Conservation (phyloP, 2,888 invertebrate genomes). For the Lamellibrachia satsuma region DNA sequence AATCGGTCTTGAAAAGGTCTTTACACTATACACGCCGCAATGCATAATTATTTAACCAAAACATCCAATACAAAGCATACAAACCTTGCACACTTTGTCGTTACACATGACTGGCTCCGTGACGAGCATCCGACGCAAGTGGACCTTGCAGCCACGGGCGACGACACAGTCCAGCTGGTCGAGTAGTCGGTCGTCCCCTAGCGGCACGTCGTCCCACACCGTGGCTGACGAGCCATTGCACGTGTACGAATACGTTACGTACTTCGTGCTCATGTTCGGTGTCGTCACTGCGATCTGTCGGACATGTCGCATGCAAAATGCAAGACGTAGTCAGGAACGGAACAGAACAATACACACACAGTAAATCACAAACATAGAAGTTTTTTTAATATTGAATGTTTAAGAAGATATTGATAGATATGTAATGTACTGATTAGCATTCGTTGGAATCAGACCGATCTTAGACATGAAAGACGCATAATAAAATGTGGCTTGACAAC, state of each 20-base stretch:
- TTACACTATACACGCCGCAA: too few relatives aligned
- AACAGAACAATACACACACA: too few relatives aligned
- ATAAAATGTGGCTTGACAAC: too few relatives aligned
- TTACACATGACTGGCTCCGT: background rate
- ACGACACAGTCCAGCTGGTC: background rate
- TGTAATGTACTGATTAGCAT: too few relatives aligned
- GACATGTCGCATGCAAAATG: background rate
- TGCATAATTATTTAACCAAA: too few relatives aligned
- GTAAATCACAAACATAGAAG: too few relatives aligned
- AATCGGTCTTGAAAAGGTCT: too few relatives aligned
- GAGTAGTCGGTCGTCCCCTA: background rate
- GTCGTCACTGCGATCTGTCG: background rate
- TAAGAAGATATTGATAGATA: too few relatives aligned
- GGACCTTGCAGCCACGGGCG: background rate
- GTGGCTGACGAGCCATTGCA: background rate
- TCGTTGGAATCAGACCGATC: too few relatives aligned
- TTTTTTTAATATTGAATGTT: too few relatives aligned
- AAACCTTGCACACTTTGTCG: background rate
- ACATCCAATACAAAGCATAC: background rate
- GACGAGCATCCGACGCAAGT: background rate
- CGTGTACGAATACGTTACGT: background rate
- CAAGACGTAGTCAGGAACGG: too few relatives aligned
- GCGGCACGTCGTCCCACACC: background rate
- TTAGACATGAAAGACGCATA: too few relatives aligned
- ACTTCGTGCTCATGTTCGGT: background rate